A percentile compares a stretch with the other conserved stretches of the same genome.
Evolutionary conservation across 1,140 invertebrate species (phyloP).

Genomic region (Muscidifurax raptorellus): DNA sequence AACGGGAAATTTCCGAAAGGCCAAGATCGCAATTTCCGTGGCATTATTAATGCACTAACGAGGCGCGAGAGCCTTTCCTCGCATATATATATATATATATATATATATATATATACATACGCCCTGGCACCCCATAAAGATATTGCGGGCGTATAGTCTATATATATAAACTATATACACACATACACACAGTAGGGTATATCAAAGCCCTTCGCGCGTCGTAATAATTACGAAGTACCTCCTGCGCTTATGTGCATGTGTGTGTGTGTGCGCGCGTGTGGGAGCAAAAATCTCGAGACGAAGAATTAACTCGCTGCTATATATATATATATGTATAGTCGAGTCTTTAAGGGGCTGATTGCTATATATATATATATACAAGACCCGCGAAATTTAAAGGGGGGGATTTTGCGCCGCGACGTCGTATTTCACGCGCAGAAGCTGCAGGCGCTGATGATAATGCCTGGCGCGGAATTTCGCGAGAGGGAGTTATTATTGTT

Average conservation of each 20-base stretch:
- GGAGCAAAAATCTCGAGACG: no score
- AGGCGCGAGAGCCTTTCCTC: conserved; percentile 31
- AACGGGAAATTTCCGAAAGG: conserved; percentile 42
- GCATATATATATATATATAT: background rate
- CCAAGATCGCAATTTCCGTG: conserved; percentile 28
- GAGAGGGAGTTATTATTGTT: no score
- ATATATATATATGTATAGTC: no score
- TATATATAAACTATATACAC: background rate
- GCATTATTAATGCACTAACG: conserved; percentile 47
- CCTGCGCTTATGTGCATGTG: background rate
- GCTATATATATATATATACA: background rate
- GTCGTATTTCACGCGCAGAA: no score
- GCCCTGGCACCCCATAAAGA: background rate
- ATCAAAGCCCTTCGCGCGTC: background rate
- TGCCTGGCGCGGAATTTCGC: no score
- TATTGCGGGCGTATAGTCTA: background rate
- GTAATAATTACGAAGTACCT: background rate
- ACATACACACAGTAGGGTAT: background rate
- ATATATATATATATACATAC: no score
- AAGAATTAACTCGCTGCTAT: no score
- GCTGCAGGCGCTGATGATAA: no score
- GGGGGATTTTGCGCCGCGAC: no score
- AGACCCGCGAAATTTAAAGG: background rate
- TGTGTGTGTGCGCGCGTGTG: no score
- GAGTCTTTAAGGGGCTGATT: no score